Base-by-base conservation (phyloP, 2,888 invertebrate genomes). In the Polylopha cassiicola region DNA sequence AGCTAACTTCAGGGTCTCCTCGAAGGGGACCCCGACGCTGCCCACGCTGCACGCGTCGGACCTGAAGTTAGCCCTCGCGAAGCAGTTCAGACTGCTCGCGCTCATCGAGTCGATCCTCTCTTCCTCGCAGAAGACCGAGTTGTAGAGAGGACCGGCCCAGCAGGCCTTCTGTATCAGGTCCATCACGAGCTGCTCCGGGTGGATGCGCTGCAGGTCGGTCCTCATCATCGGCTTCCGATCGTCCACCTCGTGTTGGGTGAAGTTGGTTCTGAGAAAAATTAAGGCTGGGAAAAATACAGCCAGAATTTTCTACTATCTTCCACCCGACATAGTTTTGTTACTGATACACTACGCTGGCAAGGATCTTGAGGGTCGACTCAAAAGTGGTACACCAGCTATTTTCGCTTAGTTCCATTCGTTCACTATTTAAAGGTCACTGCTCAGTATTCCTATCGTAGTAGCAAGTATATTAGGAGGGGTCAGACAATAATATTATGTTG, bases 141-240 rank as follows among this genome's bases (percentile, higher is more conserved):
- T 77, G 5, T 55, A 32, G 0, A 80, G 62, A 0, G 71, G 65
- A 0, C 82, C 82, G 0, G 55, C 50, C 66, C 74, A 84, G 20
- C 68, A 61, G 0, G 82, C 82, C 9, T 48, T 57, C 38, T 82
- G 82, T 0, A 75, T 54, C 10, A 80, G 46, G 39, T 84, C 84
- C 22, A 84, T 39, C 0, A 68, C 66, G 0, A 71, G 64, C 21
- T 70, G 65, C 20, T 70, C 61, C 0, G 72, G 71, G 2, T 48
- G 34, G 1, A 74, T 50, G 4, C 71, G 57, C 4, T 48, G 39
- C 0, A 79, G 47, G 31, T 79, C 79, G 0, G 64, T 73, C 15
- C 48, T 58, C 3, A 82, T 50, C 3, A 67, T 23, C 0, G 51
- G 43, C 39, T 55, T 69, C 1, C 72, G 52, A 10, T 73, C 72